Conservation (phyloP, 2,113 vertebrate genomes). For the Patagioenas fasciata region DNA sequence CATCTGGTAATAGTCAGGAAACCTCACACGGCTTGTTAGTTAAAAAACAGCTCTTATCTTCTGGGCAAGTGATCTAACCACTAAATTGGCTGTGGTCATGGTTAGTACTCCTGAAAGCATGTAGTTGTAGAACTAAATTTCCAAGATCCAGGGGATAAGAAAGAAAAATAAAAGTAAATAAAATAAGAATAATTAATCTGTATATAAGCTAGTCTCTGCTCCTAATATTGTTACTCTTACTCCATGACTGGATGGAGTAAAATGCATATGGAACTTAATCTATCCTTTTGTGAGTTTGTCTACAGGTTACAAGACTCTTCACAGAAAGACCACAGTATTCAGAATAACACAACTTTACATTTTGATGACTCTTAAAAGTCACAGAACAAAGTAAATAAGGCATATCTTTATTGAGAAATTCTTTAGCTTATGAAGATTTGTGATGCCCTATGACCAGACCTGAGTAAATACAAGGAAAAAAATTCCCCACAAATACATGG, state of each 20-base stretch:
- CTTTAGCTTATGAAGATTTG: not conserved
- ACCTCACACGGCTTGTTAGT: not conserved
- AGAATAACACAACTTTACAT: not conserved
- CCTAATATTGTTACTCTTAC: not conserved
- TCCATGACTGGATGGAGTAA: not conserved
- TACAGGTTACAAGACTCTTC: not conserved
- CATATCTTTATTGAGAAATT: not conserved
- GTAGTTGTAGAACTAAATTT: not conserved
- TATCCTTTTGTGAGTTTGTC: not conserved
- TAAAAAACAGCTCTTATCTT: not conserved
- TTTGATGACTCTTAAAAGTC: not conserved
- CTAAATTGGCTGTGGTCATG: not conserved
- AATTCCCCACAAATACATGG: not conserved
- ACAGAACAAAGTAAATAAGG: not conserved
- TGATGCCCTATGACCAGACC: not conserved
- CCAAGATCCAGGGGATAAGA: not conserved
- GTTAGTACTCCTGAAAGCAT: not conserved
- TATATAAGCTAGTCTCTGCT: not conserved
- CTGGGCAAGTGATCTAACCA: not conserved
- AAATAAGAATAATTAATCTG: not conserved
- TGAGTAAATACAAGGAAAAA: not conserved
- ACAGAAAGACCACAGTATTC: not conserved
- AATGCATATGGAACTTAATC: not conserved
- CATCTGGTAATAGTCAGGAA: not conserved
- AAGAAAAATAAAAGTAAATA: not conserved